Base-by-base conservation (phyloP, 2,888 invertebrate genomes). In the Ypsolopha scabrella region DNA sequence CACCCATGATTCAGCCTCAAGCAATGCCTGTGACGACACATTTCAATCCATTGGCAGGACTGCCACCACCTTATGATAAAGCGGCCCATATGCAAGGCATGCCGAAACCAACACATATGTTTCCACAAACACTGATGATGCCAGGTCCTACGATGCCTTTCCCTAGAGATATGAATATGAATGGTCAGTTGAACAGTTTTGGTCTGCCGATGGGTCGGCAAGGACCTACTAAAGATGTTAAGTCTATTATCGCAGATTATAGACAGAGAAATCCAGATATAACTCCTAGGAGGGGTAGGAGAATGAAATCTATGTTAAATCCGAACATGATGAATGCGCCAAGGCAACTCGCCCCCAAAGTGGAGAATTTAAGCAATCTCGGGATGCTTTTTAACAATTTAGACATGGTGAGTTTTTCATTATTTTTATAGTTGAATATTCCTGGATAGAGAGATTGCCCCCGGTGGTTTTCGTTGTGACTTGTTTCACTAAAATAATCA, bases 161-260 rank as follows among this genome's bases (percentile, higher is more conserved):
- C 51, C 83, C 83, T 7, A 71, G 82, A 57, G 85, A 81, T 51
- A 80, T 85, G 70, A 24, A 24, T 24, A 90, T 85, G 70, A 90
- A 90, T 57, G 88, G 91, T 10, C 89, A 90, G 52, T 72, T 90
- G 52, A 57, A 67, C 0, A 90, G 89, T 54, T 86, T 66, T 43
- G 81, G 82, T 2, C 71, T 83, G 63, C 86, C 79, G 0, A 88
- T 87, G 77, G 93, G 93, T 0, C 85, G 92, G 0, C 93, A 93
- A 65, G 92, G 93, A 0, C 91, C 93, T 0, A 92, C 92, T n/a
- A 90, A 94, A 54, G 94, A 95, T 69, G 94, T 94, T 0, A 91
- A 93, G 67, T 92, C 93, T 6, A 93, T 94, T 52, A 93, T 94
- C 64, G 94, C 93, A 0, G 94, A 94, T 68, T 93, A 93, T 65